Evolutionary conservation across 2,797 vertebrate species (phyloP), one percentile per base, ranked within the genome.

Genomic region (Oreortyx pictus): DNA sequence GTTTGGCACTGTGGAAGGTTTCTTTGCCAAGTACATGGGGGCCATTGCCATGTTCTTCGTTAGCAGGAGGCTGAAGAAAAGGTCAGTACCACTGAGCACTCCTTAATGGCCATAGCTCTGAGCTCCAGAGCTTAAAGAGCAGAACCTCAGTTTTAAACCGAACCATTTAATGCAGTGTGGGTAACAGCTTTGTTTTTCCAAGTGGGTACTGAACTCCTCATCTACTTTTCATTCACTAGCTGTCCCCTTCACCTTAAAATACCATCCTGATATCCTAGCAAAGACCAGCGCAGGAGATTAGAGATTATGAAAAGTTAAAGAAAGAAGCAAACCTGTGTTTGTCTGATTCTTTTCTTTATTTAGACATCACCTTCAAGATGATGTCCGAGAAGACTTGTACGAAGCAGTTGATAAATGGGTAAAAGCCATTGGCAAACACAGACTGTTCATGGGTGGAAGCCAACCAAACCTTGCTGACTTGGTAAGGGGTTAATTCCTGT

Each of bases 11-110:
- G 77, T 98, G 60, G 99, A 99, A 93, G 99, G 99, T 1, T 97
- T 98, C 68, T 98, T 99, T 80, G 99, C 99, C 76, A 99, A 99
- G 95, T 99, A 99, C 1, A n/a, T 99, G n/a, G 99, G 99, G 0
- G 99, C 99, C 1, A 93, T 97, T 0, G 99, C 99, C 93, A 99
- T 99, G 99, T 99, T 98, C 86, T 22, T 99, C 62, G 97, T 99
- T 95, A 97, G 99, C 95, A 99, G 99, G 92, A 97, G 98, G 59
- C 98, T 99, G 68, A 99, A 99, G 90, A 98, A 95, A 78, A 98
- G 98, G 99, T 99, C 71, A 77, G 97, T 97, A 65, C n/a, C 19
- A 16, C 35, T 6, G 7, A 79, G 27, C 49, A 66, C 24, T 80
- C 65, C 35, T 75, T 76, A 60, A 47, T 6, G 10, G 83, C 56